Evolutionary conservation across 1,140 invertebrate genomes (phyloP).

Genomic region (Cotesia vestalis): DNA sequence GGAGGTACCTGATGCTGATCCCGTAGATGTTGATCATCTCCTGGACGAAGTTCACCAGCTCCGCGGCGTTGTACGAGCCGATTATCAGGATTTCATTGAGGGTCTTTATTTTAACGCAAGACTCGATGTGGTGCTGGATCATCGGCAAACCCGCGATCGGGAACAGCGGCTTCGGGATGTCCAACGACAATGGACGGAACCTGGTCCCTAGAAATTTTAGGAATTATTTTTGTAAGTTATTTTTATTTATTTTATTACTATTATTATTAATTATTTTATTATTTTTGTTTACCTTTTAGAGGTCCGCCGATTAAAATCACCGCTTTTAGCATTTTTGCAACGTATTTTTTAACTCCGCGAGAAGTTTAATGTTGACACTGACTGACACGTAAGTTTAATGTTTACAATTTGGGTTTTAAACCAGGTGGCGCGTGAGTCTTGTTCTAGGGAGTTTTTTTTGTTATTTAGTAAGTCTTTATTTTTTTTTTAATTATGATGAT

Average conservation of each 20-base stretch:
- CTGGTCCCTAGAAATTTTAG: slow-evolving; percentile 79
- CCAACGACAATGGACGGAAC: slow-evolving; percentile 94
- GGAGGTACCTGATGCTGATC: slow-evolving; percentile 88
- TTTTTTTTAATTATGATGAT: background rate
- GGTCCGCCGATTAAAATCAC: slow-evolving; percentile 81
- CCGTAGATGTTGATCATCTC: slow-evolving; percentile 86
- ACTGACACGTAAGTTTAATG: too few relatives aligned
- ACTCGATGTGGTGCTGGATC: slow-evolving; percentile 98
- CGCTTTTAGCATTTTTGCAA: slow-evolving; percentile 73
- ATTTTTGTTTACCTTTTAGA: slow-evolving; percentile 71
- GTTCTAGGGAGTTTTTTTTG: too few relatives aligned
- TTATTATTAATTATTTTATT: too few relatives aligned
- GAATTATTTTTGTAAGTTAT: background rate
- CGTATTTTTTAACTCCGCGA: background rate
- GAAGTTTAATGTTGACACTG: too few relatives aligned
- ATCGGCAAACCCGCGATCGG: slow-evolving; percentile 93
- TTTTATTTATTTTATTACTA: too few relatives aligned
- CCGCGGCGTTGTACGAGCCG: slow-evolving; percentile 87
- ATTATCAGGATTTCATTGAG: slow-evolving; percentile 93
- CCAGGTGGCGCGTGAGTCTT: too few relatives aligned
- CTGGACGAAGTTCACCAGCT: slow-evolving; percentile 85
- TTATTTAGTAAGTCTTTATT: background rate
- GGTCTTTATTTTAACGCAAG: slow-evolving; percentile 81
- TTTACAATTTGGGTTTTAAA: too few relatives aligned
- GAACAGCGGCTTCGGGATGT: slow-evolving; percentile 96